phyloP scores from a whole-genome alignment of 2,113 vertebrate genomes.

The Phylloscopus trochilus region DNA sequence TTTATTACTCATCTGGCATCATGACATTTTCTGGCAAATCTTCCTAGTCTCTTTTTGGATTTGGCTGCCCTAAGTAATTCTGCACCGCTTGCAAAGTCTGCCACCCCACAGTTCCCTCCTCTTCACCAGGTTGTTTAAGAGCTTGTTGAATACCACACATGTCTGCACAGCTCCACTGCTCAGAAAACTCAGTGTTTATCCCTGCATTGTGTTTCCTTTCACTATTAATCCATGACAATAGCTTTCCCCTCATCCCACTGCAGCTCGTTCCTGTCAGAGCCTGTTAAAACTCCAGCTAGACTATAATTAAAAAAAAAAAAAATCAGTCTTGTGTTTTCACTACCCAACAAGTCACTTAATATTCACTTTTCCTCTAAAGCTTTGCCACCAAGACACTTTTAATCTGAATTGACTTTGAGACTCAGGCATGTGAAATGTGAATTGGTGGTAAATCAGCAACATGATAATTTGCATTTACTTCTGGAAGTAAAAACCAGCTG shows the following conservation, averaged over 20 bases:
- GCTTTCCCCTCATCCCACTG: neutral
- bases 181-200: neutral
- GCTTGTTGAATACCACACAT: neutral
- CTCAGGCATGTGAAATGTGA: neutral
- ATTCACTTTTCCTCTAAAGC: neutral
- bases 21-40: conserved; percentile 4
- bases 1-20: conserved; percentile 17
- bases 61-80: conserved; percentile 19
- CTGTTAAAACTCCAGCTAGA: neutral
- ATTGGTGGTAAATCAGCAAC: neutral
- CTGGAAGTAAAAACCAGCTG: neutral
- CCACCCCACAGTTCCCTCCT: conserved; percentile 40
- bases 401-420: neutral
- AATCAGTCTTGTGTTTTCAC: neutral
- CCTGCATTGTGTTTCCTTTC: neutral
- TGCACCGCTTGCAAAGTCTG: conserved; percentile 38
- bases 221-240: neutral
- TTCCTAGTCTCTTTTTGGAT: neutral
- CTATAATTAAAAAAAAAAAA: neutral
- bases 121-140: neutral
- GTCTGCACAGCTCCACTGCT: neutral
- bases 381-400: neutral
- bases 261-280: neutral
- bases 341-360: neutral
- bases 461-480: neutral